A percentile compares a stretch with the other conserved stretches of the same genome.
Evolutionary conservation across 2,888 invertebrate species (phyloP).

Genomic region (Cryptus viduatorius): DNA sequence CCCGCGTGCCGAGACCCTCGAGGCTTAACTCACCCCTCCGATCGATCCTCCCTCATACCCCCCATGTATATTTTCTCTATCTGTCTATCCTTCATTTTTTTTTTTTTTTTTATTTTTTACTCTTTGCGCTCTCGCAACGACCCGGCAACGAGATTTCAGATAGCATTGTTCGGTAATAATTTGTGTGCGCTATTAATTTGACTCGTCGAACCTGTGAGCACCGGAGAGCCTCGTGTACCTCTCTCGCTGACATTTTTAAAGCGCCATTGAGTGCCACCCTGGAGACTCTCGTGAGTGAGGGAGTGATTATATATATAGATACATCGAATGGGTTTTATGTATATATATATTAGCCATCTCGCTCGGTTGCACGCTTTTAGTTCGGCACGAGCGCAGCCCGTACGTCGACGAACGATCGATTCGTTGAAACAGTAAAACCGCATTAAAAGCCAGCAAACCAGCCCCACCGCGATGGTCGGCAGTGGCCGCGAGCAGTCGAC

Average conservation of each 20-base stretch:
- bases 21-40: conserved; percentile 58
- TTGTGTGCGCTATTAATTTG: conserved; percentile 81
- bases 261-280: conserved; percentile 61
- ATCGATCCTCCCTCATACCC: conserved; percentile 67
- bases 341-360: background rate
- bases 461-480: conserved; percentile 26
- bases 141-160: conserved; percentile 77
- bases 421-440: conserved; percentile 66
- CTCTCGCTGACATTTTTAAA: conserved; percentile 73
- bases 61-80: conserved; percentile 16
- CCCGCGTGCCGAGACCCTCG: conserved; percentile 69
- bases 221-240: conserved; percentile 19
- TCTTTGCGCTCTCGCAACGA: conserved; percentile 62
- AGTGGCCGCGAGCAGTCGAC: conserved; percentile 51
- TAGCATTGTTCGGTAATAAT: conserved; percentile 81
- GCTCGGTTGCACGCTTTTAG: conserved; percentile 48
- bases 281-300: conserved; percentile 35
- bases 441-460: conserved; percentile 57
- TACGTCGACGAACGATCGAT: conserved; percentile 55
- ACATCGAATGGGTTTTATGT: background rate
- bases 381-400: conserved; percentile 49
- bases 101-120: conserved; percentile 10
- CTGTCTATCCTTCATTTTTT: conserved; percentile 21
- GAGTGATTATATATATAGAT: conserved; percentile 14
- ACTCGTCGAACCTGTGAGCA: conserved; percentile 68